Evolutionary conservation across 1,140 invertebrate species (phyloP).

Genomic region (Saccostrea cuccullata): DNA sequence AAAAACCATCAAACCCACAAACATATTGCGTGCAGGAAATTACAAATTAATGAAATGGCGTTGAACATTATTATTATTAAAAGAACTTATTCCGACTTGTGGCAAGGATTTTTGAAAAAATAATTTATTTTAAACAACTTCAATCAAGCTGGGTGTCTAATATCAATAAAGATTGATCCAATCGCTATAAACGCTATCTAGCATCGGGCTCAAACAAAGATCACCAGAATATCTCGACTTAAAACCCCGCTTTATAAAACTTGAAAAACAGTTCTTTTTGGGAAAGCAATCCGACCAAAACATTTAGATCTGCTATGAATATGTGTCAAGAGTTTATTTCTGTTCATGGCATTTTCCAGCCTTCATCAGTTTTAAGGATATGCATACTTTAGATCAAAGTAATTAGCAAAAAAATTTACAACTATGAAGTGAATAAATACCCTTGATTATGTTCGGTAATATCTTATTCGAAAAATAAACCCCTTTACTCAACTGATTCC

Average conservation of each 20-base stretch:
- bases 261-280: not conserved
- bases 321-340: not conserved
- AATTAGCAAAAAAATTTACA: not conserved
- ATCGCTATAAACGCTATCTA: not conserved
- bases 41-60: constrained; percentile 33
- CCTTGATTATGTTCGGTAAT: too few relatives aligned
- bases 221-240: not conserved
- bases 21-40: constrained; percentile 33
- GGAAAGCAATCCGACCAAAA: not conserved
- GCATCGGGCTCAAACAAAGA: constrained; percentile 15
- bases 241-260: constrained; percentile 9
- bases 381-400: not conserved
- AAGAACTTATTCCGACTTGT: not conserved
- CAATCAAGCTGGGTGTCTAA: constrained; percentile 32
- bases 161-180: constrained; percentile 32
- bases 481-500: too few relatives aligned
- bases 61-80: constrained; percentile 30
- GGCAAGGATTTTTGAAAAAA: constrained; percentile 19
- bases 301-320: not conserved
- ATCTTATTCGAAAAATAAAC: too few relatives aligned
- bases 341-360: not conserved
- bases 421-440: not conserved
- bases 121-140: constrained; percentile 33
- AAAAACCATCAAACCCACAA: constrained; percentile 30
- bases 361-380: not conserved